Base-by-base conservation (phyloP, 2,113 vertebrate genomes). In the Gobio gobio region DNA sequence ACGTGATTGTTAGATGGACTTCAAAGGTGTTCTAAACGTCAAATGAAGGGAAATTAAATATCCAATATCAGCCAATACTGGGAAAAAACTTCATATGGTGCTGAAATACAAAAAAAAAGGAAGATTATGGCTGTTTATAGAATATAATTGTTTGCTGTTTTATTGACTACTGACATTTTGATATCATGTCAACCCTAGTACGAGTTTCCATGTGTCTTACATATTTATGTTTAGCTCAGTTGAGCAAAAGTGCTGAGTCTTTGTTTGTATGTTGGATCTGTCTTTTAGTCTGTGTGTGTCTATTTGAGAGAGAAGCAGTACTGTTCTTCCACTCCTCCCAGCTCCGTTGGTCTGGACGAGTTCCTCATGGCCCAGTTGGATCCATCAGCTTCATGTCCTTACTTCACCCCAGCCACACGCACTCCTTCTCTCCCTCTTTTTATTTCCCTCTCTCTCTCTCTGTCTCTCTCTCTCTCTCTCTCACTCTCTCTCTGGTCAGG, bases 361-460 rank as follows among this genome's bases (percentile, higher is more conserved):
- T 85, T 87, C 86, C 86, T 87, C 82, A 68, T 78, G 70, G 83
- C 86, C 86, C 83, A 87, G 85, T 89, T 86, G 78, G 78, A 87
- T 85, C 79, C 26, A 12, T 78, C 58, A 58, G 36, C 78, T 77
- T 68, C 12, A 49, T 83, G 85, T 78, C 88, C 88, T 87, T 47
- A 58, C 40, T 72, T 88, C 78, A 86, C 85, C 87, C 47, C 81
- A 58, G 45, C 54, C 33, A 56, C 77, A 33, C 33, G 9, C 51
- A 78, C 61, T 74, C 75, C 20, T n/a, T n/a, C 24, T 45, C 13
- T 74, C 72, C 10, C 72, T 43, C 72, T 70, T 24, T 18, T 63
- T 63, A 14, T 45, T n/a, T 54, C 54, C 56, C 58, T 45, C 9
- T 66, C 33, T 4, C 12, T 82, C 5, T 75, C 16, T 81, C 36